Conservation (phyloP, 2,113 vertebrate genomes). For the Loxodonta africana region DNA sequence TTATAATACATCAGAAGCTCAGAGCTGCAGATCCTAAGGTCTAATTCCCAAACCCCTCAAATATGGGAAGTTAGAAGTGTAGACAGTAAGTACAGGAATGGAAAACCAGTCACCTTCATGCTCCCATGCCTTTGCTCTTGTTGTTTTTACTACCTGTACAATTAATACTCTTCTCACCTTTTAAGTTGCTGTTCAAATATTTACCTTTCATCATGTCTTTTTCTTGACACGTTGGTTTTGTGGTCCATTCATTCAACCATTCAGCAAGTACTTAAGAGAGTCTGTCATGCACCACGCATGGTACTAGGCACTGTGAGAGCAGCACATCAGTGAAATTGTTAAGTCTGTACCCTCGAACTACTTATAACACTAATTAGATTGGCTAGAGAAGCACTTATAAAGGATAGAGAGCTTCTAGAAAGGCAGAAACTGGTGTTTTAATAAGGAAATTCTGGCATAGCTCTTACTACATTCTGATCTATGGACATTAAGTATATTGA, state of each 20-base stretch:
- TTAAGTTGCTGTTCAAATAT: not conserved
- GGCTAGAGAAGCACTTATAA: not conserved
- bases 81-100: no score
- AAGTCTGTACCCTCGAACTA: not conserved
- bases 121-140: not conserved
- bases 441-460: not conserved
- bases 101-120: not conserved
- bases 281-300: not conserved
- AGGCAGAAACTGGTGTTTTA: slow-evolving; percentile 9
- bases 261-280: not conserved
- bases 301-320: not conserved
- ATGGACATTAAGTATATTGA: not conserved
- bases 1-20: not conserved
- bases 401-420: not conserved
- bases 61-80: not conserved
- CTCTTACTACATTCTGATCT: not conserved
- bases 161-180: not conserved
- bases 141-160: not conserved
- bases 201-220: not conserved
- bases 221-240: not conserved
- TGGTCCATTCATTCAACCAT: not conserved
- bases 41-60: not conserved
- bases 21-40: not conserved
- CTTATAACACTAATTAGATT: not conserved
- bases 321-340: not conserved